Evolutionary conservation across 2,113 vertebrate species (phyloP), one percentile per base, ranked within the genome.

Genomic region (Monopterus albus): DNA sequence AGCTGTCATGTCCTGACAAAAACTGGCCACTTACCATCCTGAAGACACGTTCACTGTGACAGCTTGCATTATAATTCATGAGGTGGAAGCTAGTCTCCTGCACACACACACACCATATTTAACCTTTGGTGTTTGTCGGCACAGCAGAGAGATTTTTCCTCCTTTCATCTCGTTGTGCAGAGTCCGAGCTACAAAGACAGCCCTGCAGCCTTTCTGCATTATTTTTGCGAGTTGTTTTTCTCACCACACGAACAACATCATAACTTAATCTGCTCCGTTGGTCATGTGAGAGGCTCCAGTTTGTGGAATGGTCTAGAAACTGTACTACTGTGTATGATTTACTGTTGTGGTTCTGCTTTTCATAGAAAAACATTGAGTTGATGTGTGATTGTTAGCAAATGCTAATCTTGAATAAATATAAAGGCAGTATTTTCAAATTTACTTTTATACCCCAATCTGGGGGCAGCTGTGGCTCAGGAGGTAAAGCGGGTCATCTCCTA

Each of bases 31-130:
- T 75, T 85, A 66, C 61, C 45, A 60, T 76, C 73, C 75, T 58
- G 35, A 68, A 82, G 78, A 79, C 83, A 78, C 17, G 31, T 75
- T 66, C 72, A 21, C 35, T 74, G 60, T 85, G 86, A 86, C 89
- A 83, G 76, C 77, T 67, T 60, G 63, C 79, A 75, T 87, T 89
- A 91, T 87, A 88, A 89, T 91, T 91, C 73, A 91, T 89, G 86
- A 89, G 70, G 28, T 45, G 50, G 40, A 75, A 38, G 58, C 60
- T 62, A 35, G 64, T 60, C 50, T 65, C 66, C 63, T 55, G 33
- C 67, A 75, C 55, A 52, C 67, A 61, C 52, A 74, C 40, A 28
- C 52, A 53, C 43, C 40, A 72, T 47, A 74, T 81, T 66, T 81
- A 83, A 79, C 86, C 61, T 77, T 63, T 79, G 58, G 29, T 36